A percentile compares a stretch with the other conserved stretches of the same genome.
These are phyloP conservation scores for Dynastes tityus DNA, from an alignment of 2,888 invertebrate species.

Conservation along the genomic window DNA sequence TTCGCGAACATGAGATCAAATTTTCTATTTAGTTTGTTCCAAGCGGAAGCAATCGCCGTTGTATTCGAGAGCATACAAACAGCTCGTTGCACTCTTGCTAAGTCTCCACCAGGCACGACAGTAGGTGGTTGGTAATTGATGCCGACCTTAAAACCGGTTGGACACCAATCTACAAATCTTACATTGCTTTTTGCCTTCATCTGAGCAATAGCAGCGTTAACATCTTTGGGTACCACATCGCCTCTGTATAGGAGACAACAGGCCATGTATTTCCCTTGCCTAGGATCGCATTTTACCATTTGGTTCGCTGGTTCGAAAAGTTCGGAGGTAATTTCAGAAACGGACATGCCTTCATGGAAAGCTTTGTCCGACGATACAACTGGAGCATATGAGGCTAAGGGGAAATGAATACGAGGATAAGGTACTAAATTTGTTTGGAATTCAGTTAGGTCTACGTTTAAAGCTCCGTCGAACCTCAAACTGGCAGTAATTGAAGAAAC, in stretches of 20 bases:
- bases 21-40: constrained; percentile 92
- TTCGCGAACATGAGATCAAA: constrained; percentile 96
- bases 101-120: constrained; percentile 82
- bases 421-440: constrained; percentile 95
- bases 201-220: constrained; percentile 86
- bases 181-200: constrained; percentile 85
- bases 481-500: constrained; percentile 92
- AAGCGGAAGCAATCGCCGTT: constrained; percentile 91
- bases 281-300: constrained; percentile 92
- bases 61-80: constrained; percentile 94
- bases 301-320: constrained; percentile 93
- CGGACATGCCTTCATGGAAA: constrained; percentile 83
- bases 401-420: constrained; percentile 94
- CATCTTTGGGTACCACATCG: constrained; percentile 92
- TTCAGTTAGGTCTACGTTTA: constrained; percentile 92
- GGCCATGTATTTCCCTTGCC: constrained; percentile 91
- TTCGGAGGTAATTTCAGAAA: constrained; percentile 87
- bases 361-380: constrained; percentile 83
- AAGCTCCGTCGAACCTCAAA: constrained; percentile 88
- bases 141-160: constrained; percentile 90
- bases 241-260: constrained; percentile 90
- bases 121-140: constrained; percentile 81
- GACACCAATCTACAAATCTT: constrained; percentile 96
- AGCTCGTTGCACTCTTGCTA: constrained; percentile 88
- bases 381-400: constrained; percentile 82